phyloP scores from a whole-genome alignment of 2,113 vertebrate genomes.

The Gymnocephalus cernua region DNA sequence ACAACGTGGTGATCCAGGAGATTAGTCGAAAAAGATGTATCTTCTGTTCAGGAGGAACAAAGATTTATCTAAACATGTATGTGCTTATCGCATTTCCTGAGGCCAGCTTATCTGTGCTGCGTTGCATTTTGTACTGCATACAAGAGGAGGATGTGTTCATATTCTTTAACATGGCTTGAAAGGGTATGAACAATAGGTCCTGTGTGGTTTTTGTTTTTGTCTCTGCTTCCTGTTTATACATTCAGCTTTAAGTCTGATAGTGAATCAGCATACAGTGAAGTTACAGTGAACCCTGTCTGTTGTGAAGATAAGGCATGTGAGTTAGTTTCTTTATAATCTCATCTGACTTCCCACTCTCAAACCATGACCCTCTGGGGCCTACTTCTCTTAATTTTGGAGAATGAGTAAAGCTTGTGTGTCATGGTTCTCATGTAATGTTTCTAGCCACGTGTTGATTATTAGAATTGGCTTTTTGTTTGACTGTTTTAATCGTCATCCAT shows the following conservation, averaged over 20 bases:
- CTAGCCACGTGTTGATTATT: not conserved
- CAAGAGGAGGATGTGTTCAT: conserved; percentile 41
- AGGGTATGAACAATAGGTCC: conserved; percentile 13
- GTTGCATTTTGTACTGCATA: conserved; percentile 26
- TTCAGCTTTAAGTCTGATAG: not conserved
- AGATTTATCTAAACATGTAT: conserved; percentile 15
- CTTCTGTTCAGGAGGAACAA: conserved; percentile 14
- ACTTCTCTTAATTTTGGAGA: not conserved
- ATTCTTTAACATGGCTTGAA: conserved; percentile 13
- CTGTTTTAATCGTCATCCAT: conserved; percentile 10
- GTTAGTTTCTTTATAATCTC: conserved; percentile 13
- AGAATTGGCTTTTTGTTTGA: conserved; percentile 10
- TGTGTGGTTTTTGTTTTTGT: not conserved
- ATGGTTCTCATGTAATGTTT: conserved; percentile 34
- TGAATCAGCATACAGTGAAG: conserved; percentile 3
- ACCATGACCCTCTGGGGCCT: conserved; percentile 1
- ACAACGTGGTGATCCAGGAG: conserved; percentile 13
- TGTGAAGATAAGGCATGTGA: conserved; percentile 10
- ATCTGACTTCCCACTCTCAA: conserved; percentile 13
- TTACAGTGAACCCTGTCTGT: not conserved
- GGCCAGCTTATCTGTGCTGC: not conserved
- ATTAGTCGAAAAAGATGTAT: conserved; percentile 15
- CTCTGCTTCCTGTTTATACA: conserved; percentile 31
- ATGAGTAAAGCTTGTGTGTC: conserved; percentile 26
- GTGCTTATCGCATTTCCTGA: not conserved